A percentile compares a stretch with the other conserved stretches of the same genome.
Conservation (phyloP, 2,888 invertebrate species). For the Pristionchus japonicus region DNA sequence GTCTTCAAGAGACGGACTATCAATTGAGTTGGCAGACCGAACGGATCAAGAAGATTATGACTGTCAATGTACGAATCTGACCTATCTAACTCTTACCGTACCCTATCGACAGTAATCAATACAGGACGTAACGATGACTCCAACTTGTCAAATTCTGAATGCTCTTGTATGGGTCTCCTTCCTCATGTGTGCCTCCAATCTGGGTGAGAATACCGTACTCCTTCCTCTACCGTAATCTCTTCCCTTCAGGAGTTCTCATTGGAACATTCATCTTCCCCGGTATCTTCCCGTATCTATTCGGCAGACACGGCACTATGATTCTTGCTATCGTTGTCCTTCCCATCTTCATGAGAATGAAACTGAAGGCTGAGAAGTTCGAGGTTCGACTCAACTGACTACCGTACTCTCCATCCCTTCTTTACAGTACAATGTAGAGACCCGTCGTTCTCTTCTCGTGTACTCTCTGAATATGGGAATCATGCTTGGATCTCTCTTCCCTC, state of each 20-base stretch:
- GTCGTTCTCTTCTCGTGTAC: not conserved
- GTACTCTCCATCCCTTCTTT: not conserved
- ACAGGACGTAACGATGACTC: constrained; percentile 21
- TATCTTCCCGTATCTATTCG: constrained; percentile 11
- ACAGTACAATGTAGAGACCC: constrained; percentile 1
- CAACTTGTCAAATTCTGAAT: not conserved
- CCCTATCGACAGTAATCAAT: not conserved
- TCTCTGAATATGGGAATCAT: not conserved
- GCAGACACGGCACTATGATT: not conserved
- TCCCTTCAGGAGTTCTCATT: not conserved
- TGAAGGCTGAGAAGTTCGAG: constrained; percentile 6
- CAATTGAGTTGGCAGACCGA: not conserved
- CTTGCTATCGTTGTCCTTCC: not conserved
- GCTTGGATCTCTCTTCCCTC: not conserved
- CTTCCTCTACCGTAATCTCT: not conserved
- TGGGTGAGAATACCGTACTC: not conserved
- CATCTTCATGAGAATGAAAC: constrained; percentile 21
- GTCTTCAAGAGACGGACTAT: not conserved
- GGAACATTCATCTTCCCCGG: constrained; percentile 3
- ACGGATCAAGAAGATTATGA: not conserved
- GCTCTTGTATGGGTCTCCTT: not conserved
- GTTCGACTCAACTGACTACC: not conserved
- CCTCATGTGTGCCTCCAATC: constrained; percentile 5
- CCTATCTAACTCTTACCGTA: not conserved
- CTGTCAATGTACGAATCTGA: constrained; percentile 14